Conservation (phyloP, 2,113 vertebrate species). For the Sprattus sprattus region DNA sequence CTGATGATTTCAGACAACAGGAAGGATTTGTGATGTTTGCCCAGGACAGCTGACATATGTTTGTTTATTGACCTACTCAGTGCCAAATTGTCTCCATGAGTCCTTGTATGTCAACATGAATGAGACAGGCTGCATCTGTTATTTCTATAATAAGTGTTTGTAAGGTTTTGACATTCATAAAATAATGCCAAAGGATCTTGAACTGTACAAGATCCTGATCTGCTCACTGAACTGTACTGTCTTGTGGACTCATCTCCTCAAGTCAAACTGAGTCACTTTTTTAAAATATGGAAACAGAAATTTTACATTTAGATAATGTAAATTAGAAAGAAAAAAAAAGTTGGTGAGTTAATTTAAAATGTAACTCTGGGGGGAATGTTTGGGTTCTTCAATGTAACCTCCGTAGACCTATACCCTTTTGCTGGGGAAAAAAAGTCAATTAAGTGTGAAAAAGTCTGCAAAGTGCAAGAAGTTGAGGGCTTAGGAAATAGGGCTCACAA, state of each 20-base stretch:
- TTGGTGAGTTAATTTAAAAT: too few relatives aligned
- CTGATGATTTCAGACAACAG: background rate
- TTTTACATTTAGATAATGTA: too few relatives aligned
- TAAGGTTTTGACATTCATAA: too few relatives aligned
- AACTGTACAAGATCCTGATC: background rate
- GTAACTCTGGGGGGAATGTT: too few relatives aligned
- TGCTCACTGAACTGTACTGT: background rate
- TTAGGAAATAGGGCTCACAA: too few relatives aligned
- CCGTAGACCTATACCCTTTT: too few relatives aligned
- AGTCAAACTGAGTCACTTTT: background rate
- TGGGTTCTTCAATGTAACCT: too few relatives aligned
- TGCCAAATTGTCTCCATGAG: background rate
- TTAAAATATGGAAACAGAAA: too few relatives aligned
- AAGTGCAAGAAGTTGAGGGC: too few relatives aligned
- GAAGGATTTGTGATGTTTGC: conserved; percentile 5
- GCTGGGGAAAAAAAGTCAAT: too few relatives aligned
- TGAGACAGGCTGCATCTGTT: background rate
- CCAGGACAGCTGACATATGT: conserved; percentile 21
- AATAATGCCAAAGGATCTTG: background rate
- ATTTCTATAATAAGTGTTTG: background rate
- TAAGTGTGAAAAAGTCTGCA: too few relatives aligned
- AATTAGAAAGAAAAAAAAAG: too few relatives aligned
- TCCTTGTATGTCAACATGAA: background rate
- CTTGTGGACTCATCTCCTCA: background rate
- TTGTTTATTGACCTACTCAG: background rate